Evolutionary conservation across 2,113 vertebrate species (phyloP).

Genomic region (Anser cygnoides): DNA sequence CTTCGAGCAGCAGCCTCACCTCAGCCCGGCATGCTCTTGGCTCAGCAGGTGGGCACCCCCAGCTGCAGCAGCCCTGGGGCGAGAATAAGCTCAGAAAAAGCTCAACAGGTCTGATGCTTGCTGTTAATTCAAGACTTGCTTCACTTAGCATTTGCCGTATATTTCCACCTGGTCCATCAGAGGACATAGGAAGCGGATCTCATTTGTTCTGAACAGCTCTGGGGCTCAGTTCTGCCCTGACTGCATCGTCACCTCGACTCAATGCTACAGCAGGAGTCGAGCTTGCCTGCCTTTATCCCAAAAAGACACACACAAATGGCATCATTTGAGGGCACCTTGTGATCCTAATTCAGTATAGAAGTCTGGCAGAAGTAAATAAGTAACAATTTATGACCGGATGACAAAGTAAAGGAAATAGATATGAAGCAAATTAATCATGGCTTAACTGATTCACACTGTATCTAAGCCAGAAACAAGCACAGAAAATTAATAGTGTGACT

Average conservation of each 20-base stretch:
- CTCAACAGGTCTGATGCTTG: background rate
- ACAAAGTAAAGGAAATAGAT: background rate
- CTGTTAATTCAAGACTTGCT: background rate
- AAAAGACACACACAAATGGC: background rate
- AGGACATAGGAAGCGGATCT: background rate
- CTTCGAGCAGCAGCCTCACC: background rate
- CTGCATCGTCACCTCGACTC: background rate
- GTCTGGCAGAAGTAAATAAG: background rate
- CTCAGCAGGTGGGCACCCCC: background rate
- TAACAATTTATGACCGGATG: background rate
- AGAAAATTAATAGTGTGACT: constrained; percentile 18
- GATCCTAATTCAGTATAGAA: background rate
- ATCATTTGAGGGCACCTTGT: background rate
- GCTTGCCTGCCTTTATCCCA: accelerated
- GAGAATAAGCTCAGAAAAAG: background rate
- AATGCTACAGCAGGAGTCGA: background rate
- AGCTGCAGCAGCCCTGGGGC: background rate
- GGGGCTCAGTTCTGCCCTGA: background rate
- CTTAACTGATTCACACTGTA: background rate
- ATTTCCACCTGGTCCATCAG: background rate
- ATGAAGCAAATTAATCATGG: background rate
- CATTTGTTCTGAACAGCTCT: background rate
- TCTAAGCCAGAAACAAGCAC: constrained; percentile 3
- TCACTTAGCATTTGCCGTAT: background rate
- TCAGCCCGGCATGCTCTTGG: accelerated